phyloP scores from a whole-genome alignment of 2,797 vertebrate species.

The Macropus fuliginosus region DNA sequence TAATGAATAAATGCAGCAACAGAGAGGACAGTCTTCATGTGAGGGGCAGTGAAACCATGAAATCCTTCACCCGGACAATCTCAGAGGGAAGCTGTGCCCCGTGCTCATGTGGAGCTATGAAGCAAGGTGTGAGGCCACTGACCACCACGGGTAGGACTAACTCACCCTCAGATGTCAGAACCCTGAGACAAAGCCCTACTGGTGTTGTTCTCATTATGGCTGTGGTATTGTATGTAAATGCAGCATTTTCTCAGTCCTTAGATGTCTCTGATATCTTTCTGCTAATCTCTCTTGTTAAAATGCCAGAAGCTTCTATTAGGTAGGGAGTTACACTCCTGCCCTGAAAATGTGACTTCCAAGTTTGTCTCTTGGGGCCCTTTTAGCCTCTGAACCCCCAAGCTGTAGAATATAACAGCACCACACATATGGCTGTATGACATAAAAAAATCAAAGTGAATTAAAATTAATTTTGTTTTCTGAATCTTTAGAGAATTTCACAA shows the following conservation, averaged over 20 bases:
- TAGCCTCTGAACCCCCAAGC: constrained; percentile 8
- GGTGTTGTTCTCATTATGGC: not conserved
- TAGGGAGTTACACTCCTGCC: not conserved
- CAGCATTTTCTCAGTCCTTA: not conserved
- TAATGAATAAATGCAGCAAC: not conserved
- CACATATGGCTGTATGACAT: not conserved
- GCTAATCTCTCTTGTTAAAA: not conserved
- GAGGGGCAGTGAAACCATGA: not conserved
- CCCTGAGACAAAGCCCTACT: not conserved
- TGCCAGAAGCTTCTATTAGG: not conserved
- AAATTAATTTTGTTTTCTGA: constrained; percentile 4
- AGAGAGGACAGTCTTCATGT: not conserved
- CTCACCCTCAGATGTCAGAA: not conserved
- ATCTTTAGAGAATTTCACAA: constrained; percentile 5
- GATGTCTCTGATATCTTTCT: not conserved
- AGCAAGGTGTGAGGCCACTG: not conserved
- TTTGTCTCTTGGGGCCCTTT: not conserved
- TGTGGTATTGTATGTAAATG: not conserved
- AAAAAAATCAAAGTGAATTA: constrained; percentile 3
- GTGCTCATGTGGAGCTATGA: not conserved
- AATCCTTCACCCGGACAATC: not conserved
- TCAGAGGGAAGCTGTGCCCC: not conserved
- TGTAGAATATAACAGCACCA: not conserved
- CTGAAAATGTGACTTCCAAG: constrained; percentile 1
- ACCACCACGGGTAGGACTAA: not conserved